A percentile compares a stretch with the other conserved stretches of the same genome.
phyloP scores from a whole-genome alignment of 2,797 vertebrate genomes.

The Psittacula echo region DNA sequence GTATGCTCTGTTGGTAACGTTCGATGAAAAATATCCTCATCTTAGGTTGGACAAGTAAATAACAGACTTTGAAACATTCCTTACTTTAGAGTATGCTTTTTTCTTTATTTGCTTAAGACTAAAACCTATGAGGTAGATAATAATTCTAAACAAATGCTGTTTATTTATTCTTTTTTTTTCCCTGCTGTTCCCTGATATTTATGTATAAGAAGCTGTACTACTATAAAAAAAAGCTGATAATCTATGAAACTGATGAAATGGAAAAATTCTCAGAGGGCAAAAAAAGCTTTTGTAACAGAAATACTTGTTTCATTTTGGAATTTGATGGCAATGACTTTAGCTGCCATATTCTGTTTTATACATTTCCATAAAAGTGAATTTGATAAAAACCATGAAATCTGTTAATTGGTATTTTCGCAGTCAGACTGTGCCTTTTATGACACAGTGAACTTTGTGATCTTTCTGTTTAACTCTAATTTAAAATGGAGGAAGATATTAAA shows the following conservation, averaged over 20 bases:
- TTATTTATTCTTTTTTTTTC: constrained; percentile 36
- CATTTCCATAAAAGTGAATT: not conserved
- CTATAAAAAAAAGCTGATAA: not conserved
- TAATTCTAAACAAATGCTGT: constrained; percentile 49
- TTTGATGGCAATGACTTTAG: not conserved
- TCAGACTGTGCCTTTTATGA: not conserved
- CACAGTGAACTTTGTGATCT: not conserved
- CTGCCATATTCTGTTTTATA: not conserved
- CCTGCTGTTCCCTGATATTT: constrained; percentile 30
- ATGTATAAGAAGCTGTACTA: constrained; percentile 43
- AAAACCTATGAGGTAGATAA: constrained; percentile 47
- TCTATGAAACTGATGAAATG: not conserved
- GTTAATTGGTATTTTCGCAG: constrained; percentile 3
- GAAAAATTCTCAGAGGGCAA: not conserved
- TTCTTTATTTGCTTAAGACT: constrained; percentile 44
- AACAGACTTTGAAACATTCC: not conserved
- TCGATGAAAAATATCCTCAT: not conserved
- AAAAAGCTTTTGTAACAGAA: not conserved
- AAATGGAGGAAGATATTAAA: not conserved
- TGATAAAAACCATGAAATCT: not conserved
- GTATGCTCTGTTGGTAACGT: not conserved
- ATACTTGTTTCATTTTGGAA: constrained; percentile 37
- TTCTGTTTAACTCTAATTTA: not conserved
- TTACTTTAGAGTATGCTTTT: constrained; percentile 17
- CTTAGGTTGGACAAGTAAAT: not conserved